Conservation (phyloP, 2,113 vertebrate genomes). For the Misgurnus mizolepis region DNA sequence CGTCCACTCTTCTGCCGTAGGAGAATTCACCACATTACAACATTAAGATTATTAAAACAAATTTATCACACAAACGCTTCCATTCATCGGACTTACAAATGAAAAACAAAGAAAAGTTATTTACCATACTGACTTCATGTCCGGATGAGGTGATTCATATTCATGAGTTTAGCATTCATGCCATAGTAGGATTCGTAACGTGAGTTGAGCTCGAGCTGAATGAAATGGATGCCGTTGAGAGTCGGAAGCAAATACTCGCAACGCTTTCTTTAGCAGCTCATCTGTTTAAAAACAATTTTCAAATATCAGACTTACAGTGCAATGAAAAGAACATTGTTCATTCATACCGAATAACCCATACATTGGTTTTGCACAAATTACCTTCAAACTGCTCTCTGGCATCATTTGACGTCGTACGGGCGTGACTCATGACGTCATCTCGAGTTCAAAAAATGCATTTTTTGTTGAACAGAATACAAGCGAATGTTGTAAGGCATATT, state of each 20-base stretch:
- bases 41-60: not conserved
- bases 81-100: not conserved
- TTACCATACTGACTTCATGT: no score
- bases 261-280: not conserved
- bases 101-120: not conserved
- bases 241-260: not conserved
- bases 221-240: conserved; percentile 67
- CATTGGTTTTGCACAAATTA: not conserved
- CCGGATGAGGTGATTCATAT: not conserved
- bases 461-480: not conserved
- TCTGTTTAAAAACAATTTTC: not conserved
- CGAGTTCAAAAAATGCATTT: conserved; percentile 56
- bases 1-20: no score
- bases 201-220: conserved; percentile 26
- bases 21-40: no score
- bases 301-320: not conserved
- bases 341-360: no score
- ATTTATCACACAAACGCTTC: not conserved
- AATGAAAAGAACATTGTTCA: not conserved
- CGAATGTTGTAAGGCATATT: not conserved
- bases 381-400: conserved; percentile 12
- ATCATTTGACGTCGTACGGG: conserved; percentile 49
- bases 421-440: conserved; percentile 41
- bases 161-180: not conserved
- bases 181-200: not conserved